These are phyloP conservation scores for Globodera rostochiensis DNA, from an alignment of 1,140 invertebrate species.

Conservation along the genomic window DNA sequence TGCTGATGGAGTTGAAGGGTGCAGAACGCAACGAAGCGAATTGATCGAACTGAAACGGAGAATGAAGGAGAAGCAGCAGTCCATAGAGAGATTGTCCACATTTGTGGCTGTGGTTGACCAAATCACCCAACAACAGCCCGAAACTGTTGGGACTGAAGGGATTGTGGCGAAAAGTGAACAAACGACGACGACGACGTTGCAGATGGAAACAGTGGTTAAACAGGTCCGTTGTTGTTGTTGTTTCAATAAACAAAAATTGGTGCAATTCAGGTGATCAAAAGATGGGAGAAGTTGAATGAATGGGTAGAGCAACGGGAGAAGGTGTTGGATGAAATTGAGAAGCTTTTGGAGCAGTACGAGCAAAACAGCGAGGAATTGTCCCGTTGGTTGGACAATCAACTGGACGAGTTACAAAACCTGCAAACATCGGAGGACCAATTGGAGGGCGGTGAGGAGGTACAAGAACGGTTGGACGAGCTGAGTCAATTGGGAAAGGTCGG, in stretches of 20 bases:
- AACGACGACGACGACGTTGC: background rate
- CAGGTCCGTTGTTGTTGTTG: slow-evolving; percentile 14
- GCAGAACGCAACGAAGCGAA: slow-evolving; percentile 46
- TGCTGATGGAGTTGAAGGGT: slow-evolving; percentile 35
- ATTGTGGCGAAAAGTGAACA: slow-evolving; percentile 5
- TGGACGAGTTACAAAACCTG: slow-evolving; percentile 34
- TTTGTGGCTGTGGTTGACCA: slow-evolving; percentile 49
- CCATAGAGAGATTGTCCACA: slow-evolving; percentile 48
- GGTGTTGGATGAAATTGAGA: slow-evolving; percentile 53
- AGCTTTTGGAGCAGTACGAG: slow-evolving; percentile 52
- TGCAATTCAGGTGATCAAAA: slow-evolving; percentile 24
- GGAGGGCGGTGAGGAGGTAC: slow-evolving; percentile 53
- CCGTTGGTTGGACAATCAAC: slow-evolving; percentile 46
- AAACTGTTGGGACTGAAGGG: slow-evolving; percentile 34
- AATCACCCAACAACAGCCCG: background rate
- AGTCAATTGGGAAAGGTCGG: slow-evolving; percentile 48
- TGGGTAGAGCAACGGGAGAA: slow-evolving; percentile 56
- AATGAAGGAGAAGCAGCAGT: slow-evolving; percentile 56
- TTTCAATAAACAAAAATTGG: background rate
- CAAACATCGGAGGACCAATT: slow-evolving; percentile 55
- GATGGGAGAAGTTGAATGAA: slow-evolving; percentile 55
- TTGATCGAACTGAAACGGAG: slow-evolving; percentile 24
- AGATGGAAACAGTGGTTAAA: slow-evolving; percentile 41
- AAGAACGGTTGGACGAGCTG: slow-evolving; percentile 51
- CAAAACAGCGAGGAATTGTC: slow-evolving; percentile 37